Percentiles rank a stretch among this genome's conserved stretches.
These are phyloP conservation scores for Papilio xuthus DNA, from an alignment of 1,140 invertebrate species.

Conservation along the genomic window DNA sequence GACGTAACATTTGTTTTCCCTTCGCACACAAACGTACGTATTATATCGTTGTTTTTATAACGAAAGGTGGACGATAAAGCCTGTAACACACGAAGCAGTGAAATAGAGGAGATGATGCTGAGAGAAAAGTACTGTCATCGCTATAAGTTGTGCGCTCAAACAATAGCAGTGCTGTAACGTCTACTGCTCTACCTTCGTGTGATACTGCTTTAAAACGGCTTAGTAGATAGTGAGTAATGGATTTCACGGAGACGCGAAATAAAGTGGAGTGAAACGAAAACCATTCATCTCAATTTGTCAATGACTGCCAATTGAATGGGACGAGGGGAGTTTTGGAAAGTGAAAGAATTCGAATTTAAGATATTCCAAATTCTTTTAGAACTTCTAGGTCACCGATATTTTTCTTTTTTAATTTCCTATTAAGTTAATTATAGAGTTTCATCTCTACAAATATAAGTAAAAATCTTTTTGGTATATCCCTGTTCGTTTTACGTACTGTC, in stretches of 20 bases:
- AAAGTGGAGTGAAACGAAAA: constrained; percentile 26
- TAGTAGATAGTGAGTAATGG: constrained; percentile 30
- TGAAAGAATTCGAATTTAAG: neutral
- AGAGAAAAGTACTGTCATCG: neutral
- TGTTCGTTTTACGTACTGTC: neutral
- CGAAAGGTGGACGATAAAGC: neutral
- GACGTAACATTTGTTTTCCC: constrained; percentile 28
- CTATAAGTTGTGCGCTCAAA: neutral
- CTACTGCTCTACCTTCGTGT: neutral
- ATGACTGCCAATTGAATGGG: constrained; percentile 24
- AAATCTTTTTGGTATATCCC: neutral
- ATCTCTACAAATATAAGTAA: neutral
- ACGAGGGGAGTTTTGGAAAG: constrained; percentile 18
- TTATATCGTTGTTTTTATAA: constrained; percentile 15
- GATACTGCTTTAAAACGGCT: neutral
- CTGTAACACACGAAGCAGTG: neutral
- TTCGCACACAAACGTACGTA: neutral
- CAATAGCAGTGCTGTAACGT: neutral
- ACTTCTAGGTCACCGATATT: neutral
- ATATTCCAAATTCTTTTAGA: neutral
- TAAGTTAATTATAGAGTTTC: neutral
- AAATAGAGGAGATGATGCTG: neutral
- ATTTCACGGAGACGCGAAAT: constrained; percentile 24
- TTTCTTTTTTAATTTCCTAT: neutral
- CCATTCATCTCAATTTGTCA: constrained; percentile 34